Evolutionary conservation across 2,113 vertebrate genomes (phyloP).

Genomic region (Colaptes auratus): DNA sequence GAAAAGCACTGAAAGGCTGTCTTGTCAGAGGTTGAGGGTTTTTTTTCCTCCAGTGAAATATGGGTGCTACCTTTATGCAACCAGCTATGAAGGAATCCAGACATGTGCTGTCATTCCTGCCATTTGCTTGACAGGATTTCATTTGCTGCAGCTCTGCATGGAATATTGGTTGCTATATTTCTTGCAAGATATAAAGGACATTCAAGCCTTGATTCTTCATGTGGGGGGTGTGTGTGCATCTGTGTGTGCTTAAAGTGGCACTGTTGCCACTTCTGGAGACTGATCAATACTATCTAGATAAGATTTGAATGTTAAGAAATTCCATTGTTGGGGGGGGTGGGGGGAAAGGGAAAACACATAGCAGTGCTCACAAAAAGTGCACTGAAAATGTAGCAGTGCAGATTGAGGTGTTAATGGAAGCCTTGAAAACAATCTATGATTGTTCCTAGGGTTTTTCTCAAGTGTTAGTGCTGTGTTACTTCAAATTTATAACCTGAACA

Average conservation of each 20-base stretch:
- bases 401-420: background rate
- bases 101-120: conserved; percentile 65
- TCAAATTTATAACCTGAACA: conserved; percentile 8
- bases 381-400: background rate
- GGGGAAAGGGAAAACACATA: background rate
- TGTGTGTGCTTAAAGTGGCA: background rate
- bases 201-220: background rate
- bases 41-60: conserved; percentile 49
- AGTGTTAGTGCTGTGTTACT: background rate
- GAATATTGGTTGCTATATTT: conserved; percentile 68
- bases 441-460: background rate
- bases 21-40: conserved; percentile 31
- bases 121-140: conserved; percentile 69
- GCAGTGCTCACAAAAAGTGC: background rate
- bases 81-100: conserved; percentile 69
- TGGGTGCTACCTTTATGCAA: conserved; percentile 58
- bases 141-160: conserved; percentile 66
- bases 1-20: conserved; percentile 42
- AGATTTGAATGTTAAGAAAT: conserved; percentile 9
- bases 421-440: background rate
- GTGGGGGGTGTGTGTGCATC: background rate
- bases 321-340: background rate
- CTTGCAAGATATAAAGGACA: conserved; percentile 53
- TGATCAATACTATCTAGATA: background rate
- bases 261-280: background rate